Conservation (phyloP, 2,797 vertebrate genomes). For the Tympanoctomys barrerae region DNA sequence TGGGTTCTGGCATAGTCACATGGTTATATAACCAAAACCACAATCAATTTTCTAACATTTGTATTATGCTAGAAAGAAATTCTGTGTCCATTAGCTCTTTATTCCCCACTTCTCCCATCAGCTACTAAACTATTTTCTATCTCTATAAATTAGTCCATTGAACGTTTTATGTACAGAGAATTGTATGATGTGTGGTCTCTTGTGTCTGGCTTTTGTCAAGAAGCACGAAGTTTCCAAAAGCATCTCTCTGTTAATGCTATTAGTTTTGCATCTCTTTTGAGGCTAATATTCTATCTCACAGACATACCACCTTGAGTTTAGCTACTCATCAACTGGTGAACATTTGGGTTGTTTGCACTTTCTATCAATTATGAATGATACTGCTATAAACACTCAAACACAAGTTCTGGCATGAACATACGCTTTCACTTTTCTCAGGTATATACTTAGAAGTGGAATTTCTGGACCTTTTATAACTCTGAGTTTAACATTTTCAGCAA, state of each 20-base stretch:
- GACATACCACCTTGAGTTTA: background rate
- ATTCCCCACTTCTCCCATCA: background rate
- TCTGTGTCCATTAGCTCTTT: background rate
- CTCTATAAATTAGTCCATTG: background rate
- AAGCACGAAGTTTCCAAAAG: background rate
- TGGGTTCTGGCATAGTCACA: background rate
- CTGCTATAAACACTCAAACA: background rate
- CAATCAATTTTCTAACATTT: background rate
- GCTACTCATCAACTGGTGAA: background rate
- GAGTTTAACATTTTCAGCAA: slow-evolving; percentile 52
- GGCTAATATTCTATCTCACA: background rate
- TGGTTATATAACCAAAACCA: background rate
- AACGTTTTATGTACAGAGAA: background rate
- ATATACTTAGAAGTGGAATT: slow-evolving; percentile 24
- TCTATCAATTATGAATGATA: background rate
- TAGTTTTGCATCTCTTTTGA: background rate
- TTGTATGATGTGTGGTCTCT: background rate
- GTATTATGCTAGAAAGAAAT: slow-evolving; percentile 27
- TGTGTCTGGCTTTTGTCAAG: background rate
- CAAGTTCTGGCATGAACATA: background rate
- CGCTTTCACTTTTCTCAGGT: slow-evolving; percentile 40
- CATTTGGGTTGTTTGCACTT: background rate
- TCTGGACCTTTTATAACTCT: background rate
- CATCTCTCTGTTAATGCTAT: background rate
- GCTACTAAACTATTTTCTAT: background rate